Percentiles rank a stretch among this genome's conserved stretches.
phyloP scores from a whole-genome alignment of 2,888 invertebrate genomes.

The Epinotia nisella region DNA sequence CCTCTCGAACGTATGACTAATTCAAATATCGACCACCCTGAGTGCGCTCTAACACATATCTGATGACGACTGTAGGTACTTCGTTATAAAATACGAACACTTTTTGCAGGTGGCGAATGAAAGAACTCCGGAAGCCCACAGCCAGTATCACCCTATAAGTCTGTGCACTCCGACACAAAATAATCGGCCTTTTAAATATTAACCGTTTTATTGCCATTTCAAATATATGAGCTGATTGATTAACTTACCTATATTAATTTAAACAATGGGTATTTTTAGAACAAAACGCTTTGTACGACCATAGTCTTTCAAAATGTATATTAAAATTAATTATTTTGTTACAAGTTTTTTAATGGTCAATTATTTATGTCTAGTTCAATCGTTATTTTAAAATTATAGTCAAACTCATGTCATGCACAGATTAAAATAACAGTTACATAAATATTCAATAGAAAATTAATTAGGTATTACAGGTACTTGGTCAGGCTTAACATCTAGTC shows the following conservation, averaged over 20 bases:
- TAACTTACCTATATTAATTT: neutral
- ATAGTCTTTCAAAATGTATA: constrained; percentile 13
- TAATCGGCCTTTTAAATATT: neutral
- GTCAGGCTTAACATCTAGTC: no score
- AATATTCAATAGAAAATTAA: no score
- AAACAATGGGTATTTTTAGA: neutral
- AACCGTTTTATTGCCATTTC: neutral
- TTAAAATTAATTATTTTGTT: neutral
- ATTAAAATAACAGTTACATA: neutral
- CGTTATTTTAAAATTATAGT: neutral
- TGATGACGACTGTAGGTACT: no score
- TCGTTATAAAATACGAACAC: neutral
- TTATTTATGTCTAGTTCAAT: neutral
- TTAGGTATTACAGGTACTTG: no score
- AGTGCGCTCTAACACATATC: no score
- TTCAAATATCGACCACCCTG: no score
- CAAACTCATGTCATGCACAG: neutral
- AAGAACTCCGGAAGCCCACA: constrained; percentile 50
- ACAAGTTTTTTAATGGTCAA: constrained; percentile 3
- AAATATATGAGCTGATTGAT: neutral
- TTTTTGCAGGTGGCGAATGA: constrained; percentile 57
- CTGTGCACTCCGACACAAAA: constrained; percentile 75
- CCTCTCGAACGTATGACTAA: no score
- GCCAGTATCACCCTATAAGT: constrained; percentile 68
- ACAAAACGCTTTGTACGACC: neutral